Evolutionary conservation across 2,888 invertebrate species (phyloP).

Genomic region (Limenitis arthemis): DNA sequence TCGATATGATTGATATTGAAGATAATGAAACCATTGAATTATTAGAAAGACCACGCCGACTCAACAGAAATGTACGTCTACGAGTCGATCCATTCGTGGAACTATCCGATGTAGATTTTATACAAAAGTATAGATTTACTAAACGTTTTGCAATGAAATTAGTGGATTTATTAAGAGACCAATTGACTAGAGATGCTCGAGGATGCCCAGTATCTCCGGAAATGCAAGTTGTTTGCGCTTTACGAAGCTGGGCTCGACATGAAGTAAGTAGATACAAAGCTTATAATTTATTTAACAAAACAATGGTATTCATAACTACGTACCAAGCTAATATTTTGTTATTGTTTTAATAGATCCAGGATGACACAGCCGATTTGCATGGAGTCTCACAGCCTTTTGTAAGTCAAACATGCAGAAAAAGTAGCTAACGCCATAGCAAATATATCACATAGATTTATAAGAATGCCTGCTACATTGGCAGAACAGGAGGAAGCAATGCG

Average conservation of each 20-base stretch:
- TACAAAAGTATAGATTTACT: background rate
- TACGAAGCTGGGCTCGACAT: background rate
- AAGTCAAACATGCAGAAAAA: background rate
- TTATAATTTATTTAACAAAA: background rate
- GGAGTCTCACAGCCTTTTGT: conserved; percentile 1
- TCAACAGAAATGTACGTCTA: too few relatives aligned
- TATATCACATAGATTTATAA: conserved; percentile 2
- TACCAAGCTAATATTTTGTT: background rate
- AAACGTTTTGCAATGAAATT: background rate
- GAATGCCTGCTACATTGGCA: background rate
- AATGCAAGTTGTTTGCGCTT: background rate
- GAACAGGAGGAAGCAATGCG: background rate
- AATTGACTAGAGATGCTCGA: too few relatives aligned
- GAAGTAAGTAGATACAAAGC: background rate
- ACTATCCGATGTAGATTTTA: background rate
- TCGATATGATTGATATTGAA: too few relatives aligned
- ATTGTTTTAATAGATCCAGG: background rate
- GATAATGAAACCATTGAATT: too few relatives aligned
- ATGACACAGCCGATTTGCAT: background rate
- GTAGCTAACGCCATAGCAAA: background rate
- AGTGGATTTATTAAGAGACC: too few relatives aligned
- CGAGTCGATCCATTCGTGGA: background rate
- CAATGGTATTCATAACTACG: background rate
- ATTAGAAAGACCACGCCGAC: too few relatives aligned
- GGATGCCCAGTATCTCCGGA: background rate